Evolutionary conservation across 2,113 vertebrate genomes (phyloP).

Genomic region (Chascanopsetta lugubris): DNA sequence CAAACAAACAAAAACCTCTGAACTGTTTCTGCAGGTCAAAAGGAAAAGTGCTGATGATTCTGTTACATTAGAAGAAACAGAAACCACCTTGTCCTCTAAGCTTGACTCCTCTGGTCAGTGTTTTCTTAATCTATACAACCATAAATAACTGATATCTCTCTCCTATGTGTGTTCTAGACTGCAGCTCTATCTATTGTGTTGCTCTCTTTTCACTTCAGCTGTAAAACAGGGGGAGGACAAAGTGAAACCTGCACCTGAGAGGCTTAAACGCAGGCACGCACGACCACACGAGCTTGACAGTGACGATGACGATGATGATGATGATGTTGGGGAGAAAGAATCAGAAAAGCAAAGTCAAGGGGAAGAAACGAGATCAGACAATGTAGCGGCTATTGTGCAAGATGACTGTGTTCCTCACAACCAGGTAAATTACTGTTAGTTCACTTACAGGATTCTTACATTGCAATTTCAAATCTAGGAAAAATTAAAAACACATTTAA

Average conservation of each 20-base stretch:
- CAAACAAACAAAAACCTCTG: no score
- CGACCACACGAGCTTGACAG: constrained; percentile 91
- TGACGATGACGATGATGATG: constrained; percentile 82
- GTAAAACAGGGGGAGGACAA: constrained; percentile 76
- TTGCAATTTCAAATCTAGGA: no score
- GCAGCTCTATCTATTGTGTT: background rate
- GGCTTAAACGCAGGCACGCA: constrained; percentile 86
- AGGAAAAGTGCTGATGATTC: constrained; percentile 85
- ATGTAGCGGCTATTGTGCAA: constrained; percentile 76
- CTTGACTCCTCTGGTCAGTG: constrained; percentile 67
- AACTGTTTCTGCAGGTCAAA: constrained; percentile 84
- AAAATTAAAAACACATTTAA: no score
- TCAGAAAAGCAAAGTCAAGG: constrained; percentile 80
- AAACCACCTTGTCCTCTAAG: constrained; percentile 77
- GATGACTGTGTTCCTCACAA: constrained; percentile 57
- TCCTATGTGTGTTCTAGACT: background rate
- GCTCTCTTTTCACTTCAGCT: constrained; percentile 67
- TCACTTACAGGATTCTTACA: no score
- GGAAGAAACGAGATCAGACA: constrained; percentile 72
- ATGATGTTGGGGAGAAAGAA: constrained; percentile 73
- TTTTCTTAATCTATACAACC: background rate
- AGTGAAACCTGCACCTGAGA: constrained; percentile 68
- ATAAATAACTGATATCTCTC: background rate
- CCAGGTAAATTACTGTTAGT: constrained; percentile 75
- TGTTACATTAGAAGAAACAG: constrained; percentile 80